A percentile compares a stretch with the other conserved stretches of the same genome.
phyloP scores from a whole-genome alignment of 1,140 invertebrate species.

The Pseudobourletiella spinata region DNA sequence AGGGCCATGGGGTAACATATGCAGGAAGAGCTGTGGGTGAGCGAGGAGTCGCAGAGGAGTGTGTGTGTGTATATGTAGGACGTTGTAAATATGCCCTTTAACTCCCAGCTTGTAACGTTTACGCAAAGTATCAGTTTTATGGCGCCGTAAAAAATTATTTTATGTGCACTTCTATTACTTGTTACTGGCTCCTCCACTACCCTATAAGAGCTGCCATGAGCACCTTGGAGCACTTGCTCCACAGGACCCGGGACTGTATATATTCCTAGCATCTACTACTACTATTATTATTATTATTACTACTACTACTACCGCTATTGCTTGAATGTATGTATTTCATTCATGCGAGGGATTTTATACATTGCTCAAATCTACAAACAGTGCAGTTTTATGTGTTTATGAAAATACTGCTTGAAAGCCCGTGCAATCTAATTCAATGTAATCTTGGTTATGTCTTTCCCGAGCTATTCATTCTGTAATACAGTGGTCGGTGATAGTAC shows the following conservation, averaged over 20 bases:
- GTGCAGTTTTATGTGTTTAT: not conserved
- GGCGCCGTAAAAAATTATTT: conserved; percentile 37
- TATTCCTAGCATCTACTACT: not conserved
- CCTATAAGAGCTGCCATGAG: not conserved
- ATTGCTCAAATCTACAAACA: not conserved
- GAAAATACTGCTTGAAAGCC: not conserved
- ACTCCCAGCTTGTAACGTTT: conserved; percentile 28
- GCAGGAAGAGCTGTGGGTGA: too few species aligned
- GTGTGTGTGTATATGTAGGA: not conserved
- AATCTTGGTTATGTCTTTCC: conserved; percentile 11
- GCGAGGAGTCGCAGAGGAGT: too few species aligned
- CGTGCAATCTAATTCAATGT: conserved; percentile 3
- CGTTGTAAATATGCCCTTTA: conserved; percentile 32
- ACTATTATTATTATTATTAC: too few species aligned
- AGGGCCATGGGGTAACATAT: conserved; percentile 22
- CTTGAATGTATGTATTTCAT: too few species aligned
- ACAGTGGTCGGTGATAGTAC: too few species aligned
- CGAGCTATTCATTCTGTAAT: too few species aligned
- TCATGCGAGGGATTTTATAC: too few species aligned
- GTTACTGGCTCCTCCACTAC: not conserved
- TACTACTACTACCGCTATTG: too few species aligned
- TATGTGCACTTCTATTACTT: conserved; percentile 32
- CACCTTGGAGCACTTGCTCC: not conserved
- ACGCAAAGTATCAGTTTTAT: conserved; percentile 36
- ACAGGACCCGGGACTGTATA: not conserved